A percentile compares a stretch with the other conserved stretches of the same genome.
These are phyloP conservation scores for Helogale parvula DNA, from an alignment of 2,113 vertebrate species.

Conservation along the genomic window DNA sequence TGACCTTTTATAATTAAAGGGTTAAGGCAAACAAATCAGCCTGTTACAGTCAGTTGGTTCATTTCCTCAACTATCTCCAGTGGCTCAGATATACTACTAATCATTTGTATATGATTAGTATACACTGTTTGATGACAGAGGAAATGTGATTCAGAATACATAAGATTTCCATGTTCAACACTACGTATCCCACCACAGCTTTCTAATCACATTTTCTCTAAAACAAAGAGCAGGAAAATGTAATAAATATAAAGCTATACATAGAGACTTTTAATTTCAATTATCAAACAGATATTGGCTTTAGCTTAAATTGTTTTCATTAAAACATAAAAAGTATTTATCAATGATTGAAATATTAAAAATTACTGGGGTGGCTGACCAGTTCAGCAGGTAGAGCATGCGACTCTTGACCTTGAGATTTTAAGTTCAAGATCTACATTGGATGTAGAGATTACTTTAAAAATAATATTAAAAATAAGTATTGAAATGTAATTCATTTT, in stretches of 20 bases:
- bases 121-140: background rate
- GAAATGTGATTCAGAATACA: background rate
- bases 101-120: background rate
- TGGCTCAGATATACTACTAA: background rate
- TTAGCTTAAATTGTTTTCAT: background rate
- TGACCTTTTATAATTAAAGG: background rate
- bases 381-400: background rate
- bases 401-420: background rate
- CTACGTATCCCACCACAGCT: background rate
- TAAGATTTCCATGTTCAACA: background rate
- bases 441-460: background rate
- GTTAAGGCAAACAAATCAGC: background rate
- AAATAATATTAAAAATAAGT: background rate
- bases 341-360: background rate
- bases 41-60: background rate
- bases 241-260: background rate
- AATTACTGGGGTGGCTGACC: background rate
- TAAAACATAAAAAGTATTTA: background rate
- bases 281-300: background rate
- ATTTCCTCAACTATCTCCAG: background rate
- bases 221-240: background rate
- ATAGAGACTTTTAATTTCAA: background rate
- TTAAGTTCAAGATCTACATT: background rate
- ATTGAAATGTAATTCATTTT: slow-evolving; percentile 1
- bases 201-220: background rate